Base-by-base conservation (phyloP, 2,113 vertebrate genomes). In the Lipotes vexillifer region DNA sequence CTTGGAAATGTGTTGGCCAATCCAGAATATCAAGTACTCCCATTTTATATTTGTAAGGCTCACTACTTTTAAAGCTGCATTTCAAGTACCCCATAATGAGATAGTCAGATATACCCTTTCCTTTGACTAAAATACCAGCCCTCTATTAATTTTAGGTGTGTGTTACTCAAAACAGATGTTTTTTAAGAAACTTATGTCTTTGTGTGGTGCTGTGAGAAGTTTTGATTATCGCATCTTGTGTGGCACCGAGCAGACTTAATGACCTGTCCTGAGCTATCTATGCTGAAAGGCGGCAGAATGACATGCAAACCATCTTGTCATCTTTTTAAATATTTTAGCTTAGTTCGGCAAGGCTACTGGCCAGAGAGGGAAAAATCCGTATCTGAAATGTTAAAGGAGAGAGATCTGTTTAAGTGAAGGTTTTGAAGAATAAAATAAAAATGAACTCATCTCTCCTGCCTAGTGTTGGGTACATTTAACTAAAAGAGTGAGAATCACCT, bases 121-220 rank as follows among this genome's bases (percentile, higher is more conserved):
- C 49, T 92, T 89, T 86, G 17, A 63, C 63, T 81, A 44, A 88
- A 27, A 44, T 75, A 75, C 46, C 18, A 29, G 9, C 31, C 29
- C 52, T 8, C n/a, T 59, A 49, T 88, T 88, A 74, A 71, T 96
- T 80, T 96, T 77, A 85, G 82, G n/a, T 90, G 15, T 84, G 49
- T 69, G 25, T 69, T 89, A 49, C 20, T 72, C 10, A 87, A 96
- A 95, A 44, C 10, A 80, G n/a, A 84, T 81, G 23, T 12, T 78
- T 6, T 81, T 59, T 27, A 57, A 63, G 57, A 55, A 93, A 49
- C 31, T 20, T 78, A 57, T 17, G 23, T 41, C 23, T 68, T 25
- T 89, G 11, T 46, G 44, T 65, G 46, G 88, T 81, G 15, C 36
- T 93, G 13, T 94, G 27, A 82, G 25, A 88, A 84, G 93, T 77